Conservation (phyloP, 2,888 invertebrate species). For the Biston stratarius region DNA sequence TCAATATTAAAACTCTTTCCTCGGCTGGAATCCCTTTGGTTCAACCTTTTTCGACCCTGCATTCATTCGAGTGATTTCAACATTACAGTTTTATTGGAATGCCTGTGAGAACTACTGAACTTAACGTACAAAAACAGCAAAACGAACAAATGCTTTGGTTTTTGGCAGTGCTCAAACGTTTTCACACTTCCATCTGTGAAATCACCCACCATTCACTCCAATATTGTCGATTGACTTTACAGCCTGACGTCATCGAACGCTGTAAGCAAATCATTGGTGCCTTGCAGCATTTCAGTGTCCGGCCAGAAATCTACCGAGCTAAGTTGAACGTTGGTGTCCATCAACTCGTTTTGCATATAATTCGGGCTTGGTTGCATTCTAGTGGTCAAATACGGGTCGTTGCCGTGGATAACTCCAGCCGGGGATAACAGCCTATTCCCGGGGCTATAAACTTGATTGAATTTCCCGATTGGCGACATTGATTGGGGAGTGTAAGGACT, state of each 20-base stretch:
- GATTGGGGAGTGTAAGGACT: slow-evolving; percentile 79
- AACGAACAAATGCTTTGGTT: slow-evolving; percentile 46
- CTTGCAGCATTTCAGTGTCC: slow-evolving; percentile 72
- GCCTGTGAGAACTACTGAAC: slow-evolving; percentile 57
- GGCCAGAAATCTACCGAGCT: slow-evolving; percentile 72
- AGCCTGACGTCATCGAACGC: slow-evolving; percentile 80
- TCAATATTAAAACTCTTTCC: slow-evolving; percentile 45
- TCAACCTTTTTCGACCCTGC: slow-evolving; percentile 64
- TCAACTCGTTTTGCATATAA: slow-evolving; percentile 65
- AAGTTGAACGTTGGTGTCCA: slow-evolving; percentile 65
- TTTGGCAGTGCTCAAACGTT: slow-evolving; percentile 45
- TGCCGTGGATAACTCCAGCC: slow-evolving; percentile 63
- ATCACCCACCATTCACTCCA: slow-evolving; percentile 57
- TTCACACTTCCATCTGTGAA: slow-evolving; percentile 49
- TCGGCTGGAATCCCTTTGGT: slow-evolving; percentile 67
- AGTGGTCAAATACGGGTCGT: slow-evolving; percentile 75
- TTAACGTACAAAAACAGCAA: slow-evolving; percentile 29
- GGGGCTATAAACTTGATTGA: slow-evolving; percentile 68
- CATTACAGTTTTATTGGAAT: slow-evolving; percentile 54
- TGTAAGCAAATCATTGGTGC: slow-evolving; percentile 69
- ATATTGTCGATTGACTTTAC: slow-evolving; percentile 51
- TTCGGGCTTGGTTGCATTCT: slow-evolving; percentile 78
- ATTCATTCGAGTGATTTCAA: slow-evolving; percentile 74
- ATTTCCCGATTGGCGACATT: slow-evolving; percentile 71
- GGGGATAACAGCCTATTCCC: slow-evolving; percentile 67